Evolutionary conservation across 2,888 invertebrate genomes (phyloP), one percentile per base, ranked within the genome.

Genomic region (Macaria notata): DNA sequence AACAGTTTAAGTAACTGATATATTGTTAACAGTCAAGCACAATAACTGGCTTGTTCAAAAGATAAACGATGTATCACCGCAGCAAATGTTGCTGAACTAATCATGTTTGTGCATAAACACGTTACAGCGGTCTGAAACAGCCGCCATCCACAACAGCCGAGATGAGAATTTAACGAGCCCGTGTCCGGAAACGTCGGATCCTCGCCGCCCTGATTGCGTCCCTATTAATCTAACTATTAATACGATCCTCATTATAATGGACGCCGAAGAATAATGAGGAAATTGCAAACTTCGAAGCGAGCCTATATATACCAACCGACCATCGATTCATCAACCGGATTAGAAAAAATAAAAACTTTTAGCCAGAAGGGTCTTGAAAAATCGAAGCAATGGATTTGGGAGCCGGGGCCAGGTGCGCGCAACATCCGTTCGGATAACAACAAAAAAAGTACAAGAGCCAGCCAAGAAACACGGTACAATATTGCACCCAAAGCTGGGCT

Each of bases 401-500:
- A 73, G 70, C 63, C 66, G 63, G 71, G 70, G 78, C 90, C 90
- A 89, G 89, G 90, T 90, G 90, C 86, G 75, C 72, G 75, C 73
- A 70, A 80, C 83, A 87, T 88, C 88, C 88, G 86, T 73, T 69
- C 71, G 64, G 69, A 72, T 62, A 64, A 53, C 64, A 71, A 73
- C 69, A 75, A 84, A 83, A n/a, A 85, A 80, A 81, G 75, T 66
- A 64, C 64, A 71, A 75, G 73, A 75, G 73, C 70, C 69, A 68
- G 71, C 74, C 73, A 66, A 69, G 66, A 62, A 71, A 71, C 71
- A 70, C 63, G 69, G 65, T 70, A 70, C 71, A 70, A 71, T 71
- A 73, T 75, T 73, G 71, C 70, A 73, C 61, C 59, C 64, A 46
- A 59, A 57, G 54, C 59, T 64, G 59, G 54, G 57, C 54, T 62